Evolutionary conservation across 1,140 invertebrate species (phyloP).

Genomic region (Notospermus geniculatus): DNA sequence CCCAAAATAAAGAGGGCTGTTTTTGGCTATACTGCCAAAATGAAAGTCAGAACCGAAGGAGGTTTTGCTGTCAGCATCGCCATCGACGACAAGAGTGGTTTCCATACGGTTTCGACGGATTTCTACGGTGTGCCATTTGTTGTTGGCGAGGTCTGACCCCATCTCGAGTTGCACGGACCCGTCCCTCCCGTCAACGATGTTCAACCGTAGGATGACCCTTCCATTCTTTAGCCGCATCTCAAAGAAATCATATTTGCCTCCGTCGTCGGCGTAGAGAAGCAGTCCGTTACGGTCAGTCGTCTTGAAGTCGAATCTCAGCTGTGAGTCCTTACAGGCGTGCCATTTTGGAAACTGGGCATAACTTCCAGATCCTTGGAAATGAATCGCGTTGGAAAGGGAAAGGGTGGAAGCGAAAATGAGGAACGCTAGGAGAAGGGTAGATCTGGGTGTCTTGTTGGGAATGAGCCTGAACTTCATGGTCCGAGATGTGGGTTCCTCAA

Average conservation of each 20-base stretch:
- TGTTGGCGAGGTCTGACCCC: constrained; percentile 33
- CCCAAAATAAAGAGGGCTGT: constrained; percentile 41
- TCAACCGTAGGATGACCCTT: constrained; percentile 33
- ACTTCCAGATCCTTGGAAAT: constrained; percentile 25
- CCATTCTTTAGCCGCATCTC: constrained; percentile 28
- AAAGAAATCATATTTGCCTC: constrained; percentile 42
- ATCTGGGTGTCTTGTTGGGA: too few relatives aligned
- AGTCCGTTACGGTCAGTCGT: constrained; percentile 30
- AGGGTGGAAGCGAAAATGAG: too few relatives aligned
- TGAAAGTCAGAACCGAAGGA: constrained; percentile 29
- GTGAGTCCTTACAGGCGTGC: constrained; percentile 46
- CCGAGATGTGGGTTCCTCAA: too few relatives aligned
- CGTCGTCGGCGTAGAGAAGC: constrained; percentile 51
- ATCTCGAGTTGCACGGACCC: constrained; percentile 25
- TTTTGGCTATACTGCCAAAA: constrained; percentile 22
- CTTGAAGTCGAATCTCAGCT: constrained; percentile 47
- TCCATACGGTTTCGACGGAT: constrained; percentile 42
- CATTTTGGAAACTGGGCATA: constrained; percentile 46
- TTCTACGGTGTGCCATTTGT: constrained; percentile 43
- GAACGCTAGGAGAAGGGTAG: too few relatives aligned
- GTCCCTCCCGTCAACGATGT: constrained; percentile 37
- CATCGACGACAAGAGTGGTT: constrained; percentile 40
- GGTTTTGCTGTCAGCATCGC: not conserved
- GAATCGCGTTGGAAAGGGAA: constrained; percentile 2
- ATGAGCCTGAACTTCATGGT: too few relatives aligned